phyloP scores from a whole-genome alignment of 2,113 vertebrate species.

The Mustela nigripes region DNA sequence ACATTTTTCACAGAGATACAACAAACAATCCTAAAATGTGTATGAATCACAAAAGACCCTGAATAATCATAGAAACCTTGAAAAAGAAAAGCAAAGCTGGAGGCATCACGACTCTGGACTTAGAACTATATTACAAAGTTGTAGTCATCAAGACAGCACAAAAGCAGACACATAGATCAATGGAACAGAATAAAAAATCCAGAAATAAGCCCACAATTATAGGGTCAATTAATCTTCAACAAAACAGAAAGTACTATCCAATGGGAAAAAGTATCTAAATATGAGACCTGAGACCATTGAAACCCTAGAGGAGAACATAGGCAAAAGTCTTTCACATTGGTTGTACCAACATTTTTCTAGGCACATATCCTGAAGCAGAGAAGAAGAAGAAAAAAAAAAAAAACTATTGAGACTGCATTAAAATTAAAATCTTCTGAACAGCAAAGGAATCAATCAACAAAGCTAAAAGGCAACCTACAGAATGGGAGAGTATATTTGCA shows the following conservation, averaged over 20 bases:
- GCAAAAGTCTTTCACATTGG: neutral
- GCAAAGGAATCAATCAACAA: neutral
- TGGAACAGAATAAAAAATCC: neutral
- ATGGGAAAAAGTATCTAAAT: neutral
- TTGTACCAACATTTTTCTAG: neutral
- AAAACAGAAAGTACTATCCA: neutral
- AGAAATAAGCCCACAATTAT: neutral
- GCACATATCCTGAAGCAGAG: neutral
- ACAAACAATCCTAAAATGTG: neutral
- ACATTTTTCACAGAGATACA: neutral
- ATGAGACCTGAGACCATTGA: neutral
- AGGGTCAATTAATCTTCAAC: neutral
- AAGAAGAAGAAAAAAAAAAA: neutral
- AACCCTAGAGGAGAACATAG: neutral
- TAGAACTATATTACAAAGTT: neutral
- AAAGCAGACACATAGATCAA: neutral
- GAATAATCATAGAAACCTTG: neutral
- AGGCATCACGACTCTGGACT: neutral
- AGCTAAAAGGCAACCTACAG: neutral
- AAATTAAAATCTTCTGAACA: neutral
- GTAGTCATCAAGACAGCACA: neutral
- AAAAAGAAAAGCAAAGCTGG: neutral
- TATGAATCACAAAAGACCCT: neutral
- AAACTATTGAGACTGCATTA: neutral
- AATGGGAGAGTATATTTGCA: neutral